Base-by-base conservation (phyloP, 2,113 vertebrate genomes). In the Syrrhaptes paradoxus region DNA sequence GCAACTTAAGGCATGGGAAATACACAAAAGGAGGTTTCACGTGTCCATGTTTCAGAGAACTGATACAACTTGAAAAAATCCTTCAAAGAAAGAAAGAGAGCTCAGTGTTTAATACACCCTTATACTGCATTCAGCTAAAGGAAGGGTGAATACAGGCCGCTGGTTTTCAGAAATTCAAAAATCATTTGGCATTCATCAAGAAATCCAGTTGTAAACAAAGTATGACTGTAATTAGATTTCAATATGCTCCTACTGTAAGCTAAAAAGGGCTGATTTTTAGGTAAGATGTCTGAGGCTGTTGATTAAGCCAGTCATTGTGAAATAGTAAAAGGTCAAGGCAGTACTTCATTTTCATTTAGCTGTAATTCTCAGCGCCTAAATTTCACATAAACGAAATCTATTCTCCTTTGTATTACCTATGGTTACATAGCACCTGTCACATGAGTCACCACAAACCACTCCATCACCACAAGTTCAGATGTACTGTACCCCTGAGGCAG, bases 221-320 rank as follows among this genome's bases (percentile, higher is more conserved):
- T 58, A 57, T 52, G 34, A 59, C 12, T 57, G 34, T 55, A 87
- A 91, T 34, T 63, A 9, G 29, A 67, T 58, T 94, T 82, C 58
- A 77, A 3, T 58, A 10, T 78, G 15, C 41, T 76, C 4, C 21
- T 83, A 24, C 55, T 51, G 28, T 28, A 92, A 87, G 11, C 15
- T 85, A 73, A 94, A 94, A 82, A 85, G 46, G n/a, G 7, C 22
- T 83, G 43, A 45, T 25, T 85, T 97, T 76, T 32, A 55, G 32
- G 26, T 55, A 65, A 51, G 54, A 58, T 76, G 21, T 73, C 67
- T 93, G 66, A 87, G 7, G 15, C 14, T 52, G 41, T 61, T 88
- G 59, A 84, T 81, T 70, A 83, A 90, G 15, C 7, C 17, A 58
- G 13, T 45, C 12, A 10, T 32, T 62, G 1, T 88, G 36, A 94